Percentiles rank a stretch among this genome's conserved stretches.
Conservation (phyloP, 1,140 invertebrate genomes). For the Leptopilina boulardi region DNA sequence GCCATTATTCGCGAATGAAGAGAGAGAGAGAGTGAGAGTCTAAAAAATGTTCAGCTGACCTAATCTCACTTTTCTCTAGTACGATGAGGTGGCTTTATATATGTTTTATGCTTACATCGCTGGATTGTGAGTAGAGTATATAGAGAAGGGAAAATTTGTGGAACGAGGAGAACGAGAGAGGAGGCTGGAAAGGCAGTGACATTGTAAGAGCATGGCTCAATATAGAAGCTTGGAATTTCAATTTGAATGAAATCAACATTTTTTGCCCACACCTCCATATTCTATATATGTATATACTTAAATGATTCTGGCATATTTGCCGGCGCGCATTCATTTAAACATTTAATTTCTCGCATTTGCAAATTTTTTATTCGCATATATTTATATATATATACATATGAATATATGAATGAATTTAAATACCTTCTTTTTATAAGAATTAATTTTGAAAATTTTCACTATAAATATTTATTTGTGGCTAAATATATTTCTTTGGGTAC, state of each 20-base stretch:
- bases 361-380: neutral
- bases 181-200: constrained; percentile 24
- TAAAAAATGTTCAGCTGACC: constrained; percentile 30
- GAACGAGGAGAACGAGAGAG: constrained; percentile 16
- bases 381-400: too few species aligned
- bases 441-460: too few species aligned
- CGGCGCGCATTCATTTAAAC: constrained; percentile 25
- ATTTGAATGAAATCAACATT: constrained; percentile 31
- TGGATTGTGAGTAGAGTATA: constrained; percentile 24
- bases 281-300: neutral
- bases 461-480: too few species aligned
- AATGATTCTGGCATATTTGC: constrained; percentile 31
- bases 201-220: constrained; percentile 30
- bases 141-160: neutral
- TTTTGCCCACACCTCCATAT: constrained; percentile 15
- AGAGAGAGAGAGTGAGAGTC: neutral
- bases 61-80: constrained; percentile 33
- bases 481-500: too few species aligned
- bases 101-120: constrained; percentile 45
- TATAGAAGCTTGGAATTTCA: constrained; percentile 25
- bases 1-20: too few species aligned
- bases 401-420: too few species aligned
- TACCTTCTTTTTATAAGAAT: too few species aligned
- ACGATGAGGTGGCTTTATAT: constrained; percentile 41
- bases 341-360: neutral